phyloP scores from a whole-genome alignment of 2,888 invertebrate genomes.

The Blomia tropicalis region DNA sequence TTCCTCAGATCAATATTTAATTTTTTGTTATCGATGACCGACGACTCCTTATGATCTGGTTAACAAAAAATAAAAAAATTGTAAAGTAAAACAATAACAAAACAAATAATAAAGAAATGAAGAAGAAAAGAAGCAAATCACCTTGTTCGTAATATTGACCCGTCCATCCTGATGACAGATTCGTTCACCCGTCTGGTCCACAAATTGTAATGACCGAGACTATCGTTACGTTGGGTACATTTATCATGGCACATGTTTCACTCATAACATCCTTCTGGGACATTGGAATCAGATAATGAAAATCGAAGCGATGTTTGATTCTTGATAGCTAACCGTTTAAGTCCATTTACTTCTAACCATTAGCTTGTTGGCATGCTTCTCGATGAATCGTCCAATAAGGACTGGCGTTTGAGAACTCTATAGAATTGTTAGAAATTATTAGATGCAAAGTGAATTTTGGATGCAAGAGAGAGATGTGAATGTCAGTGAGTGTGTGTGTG shows the following conservation, averaged over 20 bases:
- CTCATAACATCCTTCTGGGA: constrained; percentile 43
- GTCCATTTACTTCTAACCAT: constrained; percentile 18
- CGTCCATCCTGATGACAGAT: constrained; percentile 81
- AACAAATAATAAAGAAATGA: no score
- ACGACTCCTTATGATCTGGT: no score
- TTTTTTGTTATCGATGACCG: no score
- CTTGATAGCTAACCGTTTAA: background rate
- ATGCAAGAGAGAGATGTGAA: background rate
- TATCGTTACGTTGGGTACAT: constrained; percentile 79
- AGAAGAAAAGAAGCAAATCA: no score
- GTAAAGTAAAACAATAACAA: no score
- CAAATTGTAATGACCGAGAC: constrained; percentile 82
- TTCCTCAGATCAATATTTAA: constrained; percentile 18
- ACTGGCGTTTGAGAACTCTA: background rate
- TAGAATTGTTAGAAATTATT: background rate
- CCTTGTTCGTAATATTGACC: constrained; percentile 82
- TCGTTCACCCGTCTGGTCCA: no score
- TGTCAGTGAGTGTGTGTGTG: background rate
- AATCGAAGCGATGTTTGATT: constrained; percentile 29
- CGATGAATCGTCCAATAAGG: background rate
- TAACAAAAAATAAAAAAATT: background rate
- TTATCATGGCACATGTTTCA: constrained; percentile 85
- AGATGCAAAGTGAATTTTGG: background rate
- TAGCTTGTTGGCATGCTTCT: background rate
- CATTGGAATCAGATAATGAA: constrained; percentile 38